phyloP scores from a whole-genome alignment of 2,888 invertebrate genomes.

The Agrochola macilenta region DNA sequence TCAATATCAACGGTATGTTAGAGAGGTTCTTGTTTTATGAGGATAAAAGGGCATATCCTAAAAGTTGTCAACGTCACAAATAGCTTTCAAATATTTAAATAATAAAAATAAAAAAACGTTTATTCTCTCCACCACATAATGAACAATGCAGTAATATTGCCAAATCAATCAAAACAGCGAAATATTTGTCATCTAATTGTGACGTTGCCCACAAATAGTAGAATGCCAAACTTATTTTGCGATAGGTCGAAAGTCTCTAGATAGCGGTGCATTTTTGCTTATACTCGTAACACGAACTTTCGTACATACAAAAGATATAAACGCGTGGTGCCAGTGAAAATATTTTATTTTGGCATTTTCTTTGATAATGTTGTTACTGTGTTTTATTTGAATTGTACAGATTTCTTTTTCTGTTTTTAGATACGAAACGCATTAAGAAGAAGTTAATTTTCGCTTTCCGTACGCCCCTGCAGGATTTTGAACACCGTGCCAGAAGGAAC shows the following conservation, averaged over 20 bases:
- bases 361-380: neutral
- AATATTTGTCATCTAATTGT: too few species aligned
- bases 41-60: too few species aligned
- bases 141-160: too few species aligned
- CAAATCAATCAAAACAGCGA: too few species aligned
- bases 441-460: neutral
- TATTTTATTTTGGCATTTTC: neutral
- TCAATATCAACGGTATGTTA: neutral
- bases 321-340: neutral
- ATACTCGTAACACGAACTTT: neutral
- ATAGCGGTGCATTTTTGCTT: neutral
- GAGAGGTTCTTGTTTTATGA: neutral
- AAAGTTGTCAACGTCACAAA: too few species aligned
- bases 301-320: slow-evolving; percentile 21
- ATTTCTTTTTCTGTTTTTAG: neutral
- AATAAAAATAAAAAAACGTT: too few species aligned
- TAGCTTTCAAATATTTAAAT: too few species aligned
- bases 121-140: too few species aligned
- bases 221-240: too few species aligned
- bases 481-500: neutral
- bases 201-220: too few species aligned
- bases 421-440: neutral
- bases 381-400: neutral
- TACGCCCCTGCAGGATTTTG: neutral
- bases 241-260: too few species aligned